phyloP scores from a whole-genome alignment of 2,888 invertebrate genomes.

The Alloscopus bannaensis region DNA sequence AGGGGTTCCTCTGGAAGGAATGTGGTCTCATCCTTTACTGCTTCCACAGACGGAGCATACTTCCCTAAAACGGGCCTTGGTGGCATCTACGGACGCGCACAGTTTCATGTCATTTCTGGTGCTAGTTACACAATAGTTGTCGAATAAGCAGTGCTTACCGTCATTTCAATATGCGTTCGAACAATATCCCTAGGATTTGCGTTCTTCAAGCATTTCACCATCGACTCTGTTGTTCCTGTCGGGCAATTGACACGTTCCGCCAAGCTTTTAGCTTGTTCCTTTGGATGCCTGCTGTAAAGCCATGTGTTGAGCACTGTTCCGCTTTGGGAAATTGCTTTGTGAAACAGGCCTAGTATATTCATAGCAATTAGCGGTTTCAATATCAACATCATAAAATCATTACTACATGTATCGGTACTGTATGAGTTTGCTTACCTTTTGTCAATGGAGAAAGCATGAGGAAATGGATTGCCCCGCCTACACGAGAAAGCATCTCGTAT shows the following conservation, averaged over 20 bases:
- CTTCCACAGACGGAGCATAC: constrained; percentile 63
- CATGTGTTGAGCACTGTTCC: constrained; percentile 59
- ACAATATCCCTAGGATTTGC: constrained; percentile 60
- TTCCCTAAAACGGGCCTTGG: constrained; percentile 54
- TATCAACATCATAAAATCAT: constrained; percentile 6
- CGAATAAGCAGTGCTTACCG: constrained; percentile 18
- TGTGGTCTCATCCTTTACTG: constrained; percentile 75
- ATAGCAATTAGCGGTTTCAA: no score
- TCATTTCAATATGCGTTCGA: constrained; percentile 65
- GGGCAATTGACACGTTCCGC: constrained; percentile 64
- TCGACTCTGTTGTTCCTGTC: constrained; percentile 34
- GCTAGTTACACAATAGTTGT: no score
- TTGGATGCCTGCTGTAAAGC: constrained; percentile 56
- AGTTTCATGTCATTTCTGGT: no score
- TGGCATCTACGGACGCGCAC: constrained; percentile 40
- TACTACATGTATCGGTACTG: neutral
- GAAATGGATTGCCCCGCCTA: constrained; percentile 65
- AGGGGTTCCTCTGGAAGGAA: constrained; percentile 77
- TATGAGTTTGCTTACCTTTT: constrained; percentile 38
- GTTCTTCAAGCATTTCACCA: constrained; percentile 64
- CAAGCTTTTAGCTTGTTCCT: constrained; percentile 57
- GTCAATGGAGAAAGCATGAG: constrained; percentile 60
- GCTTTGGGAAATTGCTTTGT: constrained; percentile 59
- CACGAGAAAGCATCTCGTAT: no score
- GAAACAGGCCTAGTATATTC: constrained; percentile 64